Base-by-base conservation (phyloP, 2,113 vertebrate species). In the Myotis yumanensis region DNA sequence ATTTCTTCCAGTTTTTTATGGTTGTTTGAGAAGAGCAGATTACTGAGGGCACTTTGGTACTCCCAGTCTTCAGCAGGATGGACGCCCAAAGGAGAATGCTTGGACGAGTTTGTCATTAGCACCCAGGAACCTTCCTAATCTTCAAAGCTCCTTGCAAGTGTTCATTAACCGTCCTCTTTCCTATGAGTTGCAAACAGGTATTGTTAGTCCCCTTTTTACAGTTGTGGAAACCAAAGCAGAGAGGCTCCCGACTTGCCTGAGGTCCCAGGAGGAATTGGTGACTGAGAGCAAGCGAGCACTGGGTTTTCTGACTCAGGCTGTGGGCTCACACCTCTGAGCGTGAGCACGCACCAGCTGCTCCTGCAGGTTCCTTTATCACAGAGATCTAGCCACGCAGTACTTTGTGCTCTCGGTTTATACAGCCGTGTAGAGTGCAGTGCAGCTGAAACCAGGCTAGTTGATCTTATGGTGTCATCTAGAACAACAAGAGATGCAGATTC, bases 191-290 rank as follows among this genome's bases (percentile, higher is more conserved):
- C 86, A 68, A 68, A 71, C 93, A 94, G 86, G 89, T 96, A 18
- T 95, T 32, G 94, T 97, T 96, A 96, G 96, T 51, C 89, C 82
- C 95, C 11, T n/a, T 92, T 97, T 96, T 92, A 90, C 79, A 66
- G 88, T 18, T 12, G 85, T 75, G 54, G 95, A 92, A 92, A 75
- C 73, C 62, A 12, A 11, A 86, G 82, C 89, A 66, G 69, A 76
- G 64, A 89, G 77, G 94, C 25, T 75, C 16, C 72, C 25, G 32
- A 2, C 75, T 73, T 69, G 91, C 66, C 93, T 32, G 30, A 77
- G 92, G 94, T 62, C 90, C 75, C 69, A 30, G 77, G 4, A 62
- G 80, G 86, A 54, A 43, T 4, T 75, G 93, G 93, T 76, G 93
- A 15, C 93, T 54, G 86, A 76, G 95, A 22, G 18, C 1, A 0